Conservation (phyloP, 1,140 invertebrate species). For the Cyphomyrmex costatus region DNA sequence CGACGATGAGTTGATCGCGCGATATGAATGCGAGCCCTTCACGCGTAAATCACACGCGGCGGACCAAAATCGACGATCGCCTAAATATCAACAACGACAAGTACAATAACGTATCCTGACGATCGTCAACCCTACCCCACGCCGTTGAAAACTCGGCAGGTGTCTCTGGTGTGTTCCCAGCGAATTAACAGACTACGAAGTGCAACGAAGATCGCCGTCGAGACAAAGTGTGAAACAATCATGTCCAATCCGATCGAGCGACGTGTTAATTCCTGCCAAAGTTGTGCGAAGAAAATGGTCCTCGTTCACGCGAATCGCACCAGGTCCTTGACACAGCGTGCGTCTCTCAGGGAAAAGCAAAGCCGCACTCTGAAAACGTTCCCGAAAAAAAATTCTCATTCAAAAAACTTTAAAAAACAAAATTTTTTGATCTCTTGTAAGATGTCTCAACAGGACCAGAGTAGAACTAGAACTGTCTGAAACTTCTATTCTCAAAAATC, state of each 20-base stretch:
- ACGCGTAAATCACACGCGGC: conserved; percentile 16
- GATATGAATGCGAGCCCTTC: conserved; percentile 26
- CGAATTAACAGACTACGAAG: conserved; percentile 4
- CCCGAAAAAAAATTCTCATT: not conserved
- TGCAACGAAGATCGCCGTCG: conserved; percentile 26
- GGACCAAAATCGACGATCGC: conserved; percentile 27
- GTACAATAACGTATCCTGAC: not conserved
- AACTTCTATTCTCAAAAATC: not conserved
- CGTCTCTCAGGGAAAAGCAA: conserved; percentile 9
- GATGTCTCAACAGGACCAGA: not conserved
- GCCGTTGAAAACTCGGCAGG: not conserved
- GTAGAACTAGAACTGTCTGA: not conserved
- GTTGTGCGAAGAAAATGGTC: conserved; percentile 18
- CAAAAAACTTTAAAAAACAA: too few relatives aligned
- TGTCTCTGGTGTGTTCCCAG: conserved; percentile 13
- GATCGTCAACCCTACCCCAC: not conserved
- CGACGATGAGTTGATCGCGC: conserved; percentile 61
- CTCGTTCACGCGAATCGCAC: not conserved
- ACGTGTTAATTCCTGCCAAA: conserved; percentile 68
- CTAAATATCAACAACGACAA: conserved; percentile 28
- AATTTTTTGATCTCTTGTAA: not conserved
- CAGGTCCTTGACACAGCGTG: conserved; percentile 1
- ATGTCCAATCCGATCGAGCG: conserved; percentile 11
- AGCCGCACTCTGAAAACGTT: not conserved
- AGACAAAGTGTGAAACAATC: not conserved